Evolutionary conservation across 2,888 invertebrate species (phyloP), one percentile per base, ranked within the genome.

Genomic region (Tiphia femorata): DNA sequence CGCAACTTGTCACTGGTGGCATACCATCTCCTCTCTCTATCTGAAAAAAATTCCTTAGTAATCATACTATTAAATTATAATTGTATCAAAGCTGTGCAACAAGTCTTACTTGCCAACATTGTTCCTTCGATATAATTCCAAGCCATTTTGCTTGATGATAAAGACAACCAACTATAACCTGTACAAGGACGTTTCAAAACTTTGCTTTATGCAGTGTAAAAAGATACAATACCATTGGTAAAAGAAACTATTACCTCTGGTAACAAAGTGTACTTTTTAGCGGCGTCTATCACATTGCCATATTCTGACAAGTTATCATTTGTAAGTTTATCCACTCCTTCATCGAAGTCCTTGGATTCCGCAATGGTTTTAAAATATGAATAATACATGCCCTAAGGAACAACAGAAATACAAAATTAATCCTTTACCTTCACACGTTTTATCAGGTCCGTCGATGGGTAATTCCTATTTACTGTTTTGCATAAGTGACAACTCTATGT

Each of bases 321-420:
- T 80, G 89, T 88, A 0, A 92, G 76, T 62, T 87, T 86, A 0
- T 87, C 78, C 42, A 93, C 84, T 0, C 93, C 94, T 0, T 87
- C 79, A 73, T 83, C 66, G 81, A 92, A 84, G 72, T 89, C 81
- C 14, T 87, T 84, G 58, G 93, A 86, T 60, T 91, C 89, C 0
- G 91, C 89, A 41, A 96, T 85, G 0, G 90, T 91, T 78, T 96
- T 96, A 83, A 91, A 96, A 81, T 93, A 96, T 0, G 92, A 94
- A 80, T 93, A 96, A 79, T 96, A 96, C 72, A 96, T 88, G 0
- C 95, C 90, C 89, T 90, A 81, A 85, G 82, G 19, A 46, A 33
- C 40, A 47, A 5, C 8, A 3, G 38, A 6, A 54, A 64, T 46
- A 61, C 43, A 41, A 37, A 47, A n/a, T n/a, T n/a, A n/a, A n/a